A percentile compares a stretch with the other conserved stretches of the same genome.
Evolutionary conservation across 2,888 invertebrate species (phyloP).

Genomic region (Heterodera filipjevi): DNA sequence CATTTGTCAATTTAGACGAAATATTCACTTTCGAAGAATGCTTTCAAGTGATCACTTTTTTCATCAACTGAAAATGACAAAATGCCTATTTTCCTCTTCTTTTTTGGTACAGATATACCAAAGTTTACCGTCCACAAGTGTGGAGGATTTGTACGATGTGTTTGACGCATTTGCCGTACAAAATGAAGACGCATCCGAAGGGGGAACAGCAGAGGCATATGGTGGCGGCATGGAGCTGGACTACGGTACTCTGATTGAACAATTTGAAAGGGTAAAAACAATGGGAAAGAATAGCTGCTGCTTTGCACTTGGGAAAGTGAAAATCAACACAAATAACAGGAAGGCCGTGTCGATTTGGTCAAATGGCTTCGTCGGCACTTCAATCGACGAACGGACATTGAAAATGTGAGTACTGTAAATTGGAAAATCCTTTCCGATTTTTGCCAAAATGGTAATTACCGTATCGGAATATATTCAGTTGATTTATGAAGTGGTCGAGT

Average conservation of each 20-base stretch:
- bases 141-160: slow-evolving; percentile 26
- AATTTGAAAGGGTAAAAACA: neutral
- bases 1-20: neutral
- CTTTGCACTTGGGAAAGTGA: neutral
- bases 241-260: neutral
- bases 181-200: slow-evolving; percentile 17
- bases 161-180: slow-evolving; percentile 22
- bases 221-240: neutral
- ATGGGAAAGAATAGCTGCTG: neutral
- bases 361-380: slow-evolving; percentile 30
- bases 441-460: neutral
- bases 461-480: slow-evolving; percentile 29
- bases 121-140: slow-evolving; percentile 31
- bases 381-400: slow-evolving; percentile 24
- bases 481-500: slow-evolving; percentile 34
- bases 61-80: neutral
- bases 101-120: slow-evolving; percentile 36
- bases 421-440: neutral
- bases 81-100: neutral
- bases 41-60: slow-evolving; percentile 23
- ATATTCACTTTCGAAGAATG: slow-evolving; percentile 27
- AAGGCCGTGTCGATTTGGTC: slow-evolving; percentile 10
- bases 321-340: neutral
- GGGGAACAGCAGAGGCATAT: neutral
- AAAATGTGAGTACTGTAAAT: slow-evolving; percentile 22